phyloP scores from a whole-genome alignment of 1,140 invertebrate genomes.

The Trachelipus rathkii region DNA sequence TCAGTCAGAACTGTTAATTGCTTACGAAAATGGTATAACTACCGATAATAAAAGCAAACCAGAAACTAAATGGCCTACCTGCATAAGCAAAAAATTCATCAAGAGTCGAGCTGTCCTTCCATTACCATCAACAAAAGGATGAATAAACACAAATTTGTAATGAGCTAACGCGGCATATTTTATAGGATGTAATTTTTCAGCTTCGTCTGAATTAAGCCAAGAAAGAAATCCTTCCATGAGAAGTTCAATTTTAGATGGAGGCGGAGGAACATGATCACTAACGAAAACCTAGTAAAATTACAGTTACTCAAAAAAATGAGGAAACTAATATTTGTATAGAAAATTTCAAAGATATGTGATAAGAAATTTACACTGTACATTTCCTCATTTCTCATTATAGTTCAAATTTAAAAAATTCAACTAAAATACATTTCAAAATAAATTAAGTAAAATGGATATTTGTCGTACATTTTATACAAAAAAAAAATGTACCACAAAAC shows the following conservation, averaged over 20 bases:
- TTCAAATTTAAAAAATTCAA: no score
- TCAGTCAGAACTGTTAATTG: no score
- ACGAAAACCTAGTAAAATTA: constrained; percentile 71
- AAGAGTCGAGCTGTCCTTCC: constrained; percentile 87
- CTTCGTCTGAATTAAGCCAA: constrained; percentile 66
- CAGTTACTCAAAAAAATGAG: no score
- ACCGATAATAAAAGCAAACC: no score
- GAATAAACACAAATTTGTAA: constrained; percentile 93
- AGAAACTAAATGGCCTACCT: constrained; percentile 48
- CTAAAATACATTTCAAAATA: neutral
- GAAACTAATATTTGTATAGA: no score
- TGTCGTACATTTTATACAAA: neutral
- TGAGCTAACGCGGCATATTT: constrained; percentile 90
- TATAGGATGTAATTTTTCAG: constrained; percentile 76
- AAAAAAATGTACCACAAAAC: neutral
- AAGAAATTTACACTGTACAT: no score
- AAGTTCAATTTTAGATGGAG: constrained; percentile 68
- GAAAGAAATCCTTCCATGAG: constrained; percentile 83
- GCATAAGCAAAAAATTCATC: constrained; percentile 97
- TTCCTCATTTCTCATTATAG: no score
- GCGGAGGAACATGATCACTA: constrained; percentile 82
- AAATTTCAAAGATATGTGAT: no score
- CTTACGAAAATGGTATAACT: no score
- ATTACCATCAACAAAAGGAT: constrained; percentile 90
- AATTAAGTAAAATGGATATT: neutral